Conservation (phyloP, 2,888 invertebrate species). For the Eristalinus sepulchralis region DNA sequence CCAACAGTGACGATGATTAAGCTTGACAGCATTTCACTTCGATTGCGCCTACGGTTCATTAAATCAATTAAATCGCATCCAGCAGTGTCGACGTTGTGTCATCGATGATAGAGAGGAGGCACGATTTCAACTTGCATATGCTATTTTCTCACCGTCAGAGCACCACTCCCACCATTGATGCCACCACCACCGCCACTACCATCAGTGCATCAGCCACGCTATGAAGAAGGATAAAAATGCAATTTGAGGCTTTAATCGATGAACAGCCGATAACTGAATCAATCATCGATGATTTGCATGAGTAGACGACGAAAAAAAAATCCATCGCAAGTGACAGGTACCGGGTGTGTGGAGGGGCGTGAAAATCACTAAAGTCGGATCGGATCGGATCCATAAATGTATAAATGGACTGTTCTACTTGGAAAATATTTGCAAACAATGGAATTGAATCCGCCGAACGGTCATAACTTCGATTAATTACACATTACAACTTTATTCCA, state of each 20-base stretch:
- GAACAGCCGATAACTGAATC: constrained; percentile 38
- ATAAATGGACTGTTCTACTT: neutral
- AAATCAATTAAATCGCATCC: constrained; percentile 47
- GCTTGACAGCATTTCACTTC: constrained; percentile 45
- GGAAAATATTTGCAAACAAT: neutral
- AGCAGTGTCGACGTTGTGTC: constrained; percentile 40
- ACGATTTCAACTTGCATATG: constrained; percentile 7
- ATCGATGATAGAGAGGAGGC: constrained; percentile 8
- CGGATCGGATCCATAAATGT: neutral
- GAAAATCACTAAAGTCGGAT: neutral
- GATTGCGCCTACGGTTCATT: constrained; percentile 41
- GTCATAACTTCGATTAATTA: neutral
- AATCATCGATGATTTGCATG: constrained; percentile 27
- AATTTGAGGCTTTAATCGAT: constrained; percentile 10
- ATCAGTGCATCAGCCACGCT: neutral
- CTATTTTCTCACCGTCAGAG: neutral
- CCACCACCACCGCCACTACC: neutral
- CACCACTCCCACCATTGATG: neutral
- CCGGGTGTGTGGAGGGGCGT: neutral
- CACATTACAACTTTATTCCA: neutral
- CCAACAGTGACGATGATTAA: constrained; percentile 21
- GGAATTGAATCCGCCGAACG: neutral
- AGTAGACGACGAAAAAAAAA: neutral
- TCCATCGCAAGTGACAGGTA: neutral
- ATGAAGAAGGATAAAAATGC: constrained; percentile 10